These are phyloP conservation scores for Phainopepla nitens DNA, from an alignment of 2,113 vertebrate species.

Conservation along the genomic window DNA sequence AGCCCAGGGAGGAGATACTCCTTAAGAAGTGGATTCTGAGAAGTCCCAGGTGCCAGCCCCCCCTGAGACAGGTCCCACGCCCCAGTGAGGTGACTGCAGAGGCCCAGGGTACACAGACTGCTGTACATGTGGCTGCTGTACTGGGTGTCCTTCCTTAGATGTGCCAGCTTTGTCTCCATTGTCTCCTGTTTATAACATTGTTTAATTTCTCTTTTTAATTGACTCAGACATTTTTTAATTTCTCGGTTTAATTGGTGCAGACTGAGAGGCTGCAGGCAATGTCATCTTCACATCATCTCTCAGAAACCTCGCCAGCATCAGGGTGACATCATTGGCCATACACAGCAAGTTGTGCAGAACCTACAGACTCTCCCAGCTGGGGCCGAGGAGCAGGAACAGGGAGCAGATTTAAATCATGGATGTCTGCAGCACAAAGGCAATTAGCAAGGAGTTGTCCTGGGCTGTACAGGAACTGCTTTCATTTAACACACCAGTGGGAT, in stretches of 20 bases:
- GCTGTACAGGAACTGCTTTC: background rate
- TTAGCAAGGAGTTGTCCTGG: background rate
- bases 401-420: background rate
- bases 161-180: background rate
- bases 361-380: background rate
- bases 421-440: background rate
- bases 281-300: background rate
- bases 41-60: background rate
- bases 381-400: background rate
- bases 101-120: accelerated
- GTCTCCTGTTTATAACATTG: slow-evolving; percentile 2
- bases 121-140: background rate
- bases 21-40: accelerated
- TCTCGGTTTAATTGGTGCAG: slow-evolving; percentile 54
- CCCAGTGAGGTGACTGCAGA: accelerated
- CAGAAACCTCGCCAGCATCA: background rate
- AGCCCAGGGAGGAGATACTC: background rate
- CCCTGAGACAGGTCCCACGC: accelerated
- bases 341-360: background rate
- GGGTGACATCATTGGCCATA: background rate
- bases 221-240: slow-evolving; percentile 56
- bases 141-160: background rate
- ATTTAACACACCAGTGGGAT: background rate
- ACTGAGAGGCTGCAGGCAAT: slow-evolving; percentile 55
- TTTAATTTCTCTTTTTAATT: slow-evolving; percentile 58